Conservation (phyloP, 2,797 vertebrate genomes). For the Lemur catta region DNA sequence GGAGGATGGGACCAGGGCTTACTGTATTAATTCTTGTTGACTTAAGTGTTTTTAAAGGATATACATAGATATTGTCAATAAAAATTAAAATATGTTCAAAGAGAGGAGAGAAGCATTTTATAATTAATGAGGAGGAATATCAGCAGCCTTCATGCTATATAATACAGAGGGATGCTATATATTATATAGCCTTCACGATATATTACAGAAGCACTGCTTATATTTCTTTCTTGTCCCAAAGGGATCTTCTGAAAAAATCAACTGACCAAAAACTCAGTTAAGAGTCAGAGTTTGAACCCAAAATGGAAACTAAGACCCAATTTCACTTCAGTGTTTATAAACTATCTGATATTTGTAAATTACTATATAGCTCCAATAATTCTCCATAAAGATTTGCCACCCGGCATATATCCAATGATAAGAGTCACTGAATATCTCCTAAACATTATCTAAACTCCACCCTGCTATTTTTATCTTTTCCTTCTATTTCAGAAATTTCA, state of each 20-base stretch:
- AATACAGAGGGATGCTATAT: background rate
- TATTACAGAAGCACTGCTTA: background rate
- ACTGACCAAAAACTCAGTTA: background rate
- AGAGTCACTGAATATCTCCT: background rate
- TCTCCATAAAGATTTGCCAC: background rate
- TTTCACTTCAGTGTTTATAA: background rate
- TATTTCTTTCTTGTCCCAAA: background rate
- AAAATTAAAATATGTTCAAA: constrained; percentile 5
- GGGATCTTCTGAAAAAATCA: background rate
- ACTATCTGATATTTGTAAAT: background rate
- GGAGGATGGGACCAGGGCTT: background rate
- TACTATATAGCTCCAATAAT: background rate
- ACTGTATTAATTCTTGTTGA: background rate
- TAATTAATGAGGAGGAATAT: background rate
- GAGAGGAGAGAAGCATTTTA: background rate
- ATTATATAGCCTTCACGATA: background rate
- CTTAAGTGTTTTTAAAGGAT: background rate
- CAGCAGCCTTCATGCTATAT: background rate
- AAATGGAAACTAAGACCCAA: background rate
- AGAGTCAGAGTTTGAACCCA: background rate
- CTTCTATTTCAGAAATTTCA: background rate
- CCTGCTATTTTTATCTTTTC: background rate
- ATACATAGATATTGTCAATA: background rate
- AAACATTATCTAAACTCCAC: background rate
- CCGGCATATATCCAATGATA: background rate